Percentiles rank a stretch among this genome's conserved stretches.
Conservation (phyloP, 2,113 vertebrate genomes). For the Callopanchax toddi region DNA sequence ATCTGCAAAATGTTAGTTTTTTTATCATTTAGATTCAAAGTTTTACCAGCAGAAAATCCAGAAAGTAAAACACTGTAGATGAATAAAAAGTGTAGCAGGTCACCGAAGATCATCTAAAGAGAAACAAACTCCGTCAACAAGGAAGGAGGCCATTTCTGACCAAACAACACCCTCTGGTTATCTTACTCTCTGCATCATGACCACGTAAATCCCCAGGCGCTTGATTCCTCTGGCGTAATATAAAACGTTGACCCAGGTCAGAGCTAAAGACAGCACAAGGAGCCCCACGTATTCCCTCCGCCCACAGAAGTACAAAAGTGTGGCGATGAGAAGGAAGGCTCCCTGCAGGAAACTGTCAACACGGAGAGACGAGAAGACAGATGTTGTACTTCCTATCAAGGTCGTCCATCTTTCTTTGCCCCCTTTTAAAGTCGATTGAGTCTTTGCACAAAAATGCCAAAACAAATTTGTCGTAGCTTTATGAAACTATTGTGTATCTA, state of each 20-base stretch:
- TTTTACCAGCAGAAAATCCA: conserved; percentile 89
- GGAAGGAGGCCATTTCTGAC: not conserved
- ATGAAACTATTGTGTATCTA: no score
- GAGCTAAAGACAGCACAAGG: conserved; percentile 82
- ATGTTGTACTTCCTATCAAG: no score
- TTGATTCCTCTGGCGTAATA: conserved; percentile 87
- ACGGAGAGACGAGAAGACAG: not conserved
- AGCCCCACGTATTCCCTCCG: conserved; percentile 76
- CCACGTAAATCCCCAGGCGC: conserved; percentile 86
- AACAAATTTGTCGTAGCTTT: no score
- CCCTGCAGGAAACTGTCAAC: conserved; percentile 74
- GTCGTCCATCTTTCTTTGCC: no score
- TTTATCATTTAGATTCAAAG: not conserved
- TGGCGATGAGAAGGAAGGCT: conserved; percentile 72
- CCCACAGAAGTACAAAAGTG: conserved; percentile 70
- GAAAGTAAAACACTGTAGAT: conserved; percentile 91
- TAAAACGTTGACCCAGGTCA: conserved; percentile 86
- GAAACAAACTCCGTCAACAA: not conserved
- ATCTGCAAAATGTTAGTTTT: not conserved
- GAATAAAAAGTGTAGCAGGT: conserved; percentile 86
- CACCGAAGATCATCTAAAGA: conserved; percentile 86
- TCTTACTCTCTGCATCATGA: conserved; percentile 90
- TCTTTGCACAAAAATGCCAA: no score
- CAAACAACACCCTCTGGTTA: not conserved
- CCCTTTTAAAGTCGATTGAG: no score